Conservation (phyloP, 2,113 vertebrate species). For the Alosa alosa region DNA sequence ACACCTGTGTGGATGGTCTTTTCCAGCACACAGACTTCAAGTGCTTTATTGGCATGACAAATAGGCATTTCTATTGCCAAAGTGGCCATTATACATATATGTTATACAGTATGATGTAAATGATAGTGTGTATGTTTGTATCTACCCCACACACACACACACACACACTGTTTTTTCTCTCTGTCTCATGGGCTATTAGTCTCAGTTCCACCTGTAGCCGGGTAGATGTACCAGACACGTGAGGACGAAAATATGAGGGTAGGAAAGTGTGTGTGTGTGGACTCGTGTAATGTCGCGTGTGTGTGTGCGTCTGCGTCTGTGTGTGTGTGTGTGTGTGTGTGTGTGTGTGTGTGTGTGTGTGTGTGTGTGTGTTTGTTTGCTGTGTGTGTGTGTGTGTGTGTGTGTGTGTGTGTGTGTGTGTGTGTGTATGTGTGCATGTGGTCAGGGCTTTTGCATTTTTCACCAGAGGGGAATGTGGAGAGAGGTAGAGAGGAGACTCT, state of each 20-base stretch:
- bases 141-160: conserved; percentile 10
- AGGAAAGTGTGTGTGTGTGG: background rate
- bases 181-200: conserved; percentile 65
- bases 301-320: background rate
- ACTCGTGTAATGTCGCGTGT: too few relatives aligned
- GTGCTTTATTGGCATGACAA: too few relatives aligned
- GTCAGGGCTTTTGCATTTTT: background rate
- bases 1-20: too few relatives aligned
- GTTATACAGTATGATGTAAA: too few relatives aligned
- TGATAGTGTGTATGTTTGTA: background rate
- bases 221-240: conserved; percentile 40
- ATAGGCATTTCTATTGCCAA: too few relatives aligned
- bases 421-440: background rate
- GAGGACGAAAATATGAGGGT: conserved; percentile 43
- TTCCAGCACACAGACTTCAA: too few relatives aligned
- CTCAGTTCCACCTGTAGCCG: background rate
- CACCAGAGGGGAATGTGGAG: conserved; percentile 69
- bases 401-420: too few relatives aligned
- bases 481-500: background rate
- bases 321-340: too few relatives aligned
- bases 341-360: too few relatives aligned
- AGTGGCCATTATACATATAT: too few relatives aligned
- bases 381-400: too few relatives aligned
- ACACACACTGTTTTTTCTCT: background rate
- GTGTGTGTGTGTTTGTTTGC: too few relatives aligned